Conservation (phyloP, 2,797 vertebrate species). For the Pyrrhura leucotis region DNA sequence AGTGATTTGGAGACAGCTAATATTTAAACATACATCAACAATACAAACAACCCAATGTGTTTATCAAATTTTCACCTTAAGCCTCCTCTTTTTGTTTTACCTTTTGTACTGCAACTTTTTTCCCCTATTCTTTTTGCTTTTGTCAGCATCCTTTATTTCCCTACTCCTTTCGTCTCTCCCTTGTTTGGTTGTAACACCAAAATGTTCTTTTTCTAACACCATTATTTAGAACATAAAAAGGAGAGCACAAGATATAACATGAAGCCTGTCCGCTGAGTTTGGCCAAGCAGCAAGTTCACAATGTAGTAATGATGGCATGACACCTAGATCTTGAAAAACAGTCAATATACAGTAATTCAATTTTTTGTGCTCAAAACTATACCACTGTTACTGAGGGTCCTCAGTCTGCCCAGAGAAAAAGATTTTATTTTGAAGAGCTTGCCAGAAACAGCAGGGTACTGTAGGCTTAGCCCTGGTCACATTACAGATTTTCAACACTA, state of each 20-base stretch:
- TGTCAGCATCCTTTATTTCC: neutral
- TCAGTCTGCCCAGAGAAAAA: neutral
- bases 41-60: neutral
- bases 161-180: neutral
- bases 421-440: neutral
- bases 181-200: neutral
- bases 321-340: neutral
- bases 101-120: neutral
- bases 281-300: neutral
- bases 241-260: neutral
- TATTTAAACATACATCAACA: neutral
- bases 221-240: neutral
- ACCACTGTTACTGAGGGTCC: neutral
- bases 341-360: neutral
- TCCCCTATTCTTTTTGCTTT: neutral
- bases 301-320: neutral
- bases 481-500: neutral
- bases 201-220: neutral
- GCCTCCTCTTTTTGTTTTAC: neutral
- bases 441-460: neutral
- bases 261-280: neutral
- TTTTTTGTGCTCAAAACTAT: neutral
- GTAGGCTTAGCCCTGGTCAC: neutral
- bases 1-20: neutral
- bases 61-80: neutral